Conservation (phyloP, 2,797 vertebrate species). For the Lepilemur ruficaudatus region DNA sequence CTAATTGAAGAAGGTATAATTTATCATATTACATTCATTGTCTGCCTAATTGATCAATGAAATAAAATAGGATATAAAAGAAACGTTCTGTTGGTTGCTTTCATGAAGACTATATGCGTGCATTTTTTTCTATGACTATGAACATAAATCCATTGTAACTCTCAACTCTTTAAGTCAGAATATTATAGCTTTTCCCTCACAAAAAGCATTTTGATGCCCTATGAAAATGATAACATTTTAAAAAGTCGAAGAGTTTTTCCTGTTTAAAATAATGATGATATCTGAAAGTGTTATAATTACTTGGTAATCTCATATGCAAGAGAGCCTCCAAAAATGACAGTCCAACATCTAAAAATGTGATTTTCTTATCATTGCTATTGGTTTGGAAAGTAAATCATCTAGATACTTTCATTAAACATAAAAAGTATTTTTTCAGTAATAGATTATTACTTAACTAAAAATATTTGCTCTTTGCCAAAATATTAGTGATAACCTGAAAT, state of each 20-base stretch:
- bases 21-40: neutral
- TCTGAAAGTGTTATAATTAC: neutral
- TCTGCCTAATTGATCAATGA: neutral
- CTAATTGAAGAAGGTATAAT: neutral
- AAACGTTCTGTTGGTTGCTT: neutral
- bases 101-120: neutral
- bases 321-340: neutral
- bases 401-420: neutral
- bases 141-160: neutral
- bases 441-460: neutral
- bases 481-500: neutral
- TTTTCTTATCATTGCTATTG: neutral
- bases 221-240: neutral
- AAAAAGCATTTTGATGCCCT: neutral
- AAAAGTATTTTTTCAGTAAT: slow-evolving; percentile 7
- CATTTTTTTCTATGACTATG: neutral
- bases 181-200: neutral
- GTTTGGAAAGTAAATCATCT: neutral
- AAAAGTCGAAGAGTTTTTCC: neutral
- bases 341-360: neutral
- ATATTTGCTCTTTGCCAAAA: neutral
- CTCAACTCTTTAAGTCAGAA: neutral
- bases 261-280: neutral
- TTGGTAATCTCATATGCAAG: neutral
- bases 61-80: neutral